A percentile compares a stretch with the other conserved stretches of the same genome.
Evolutionary conservation across 1,140 invertebrate species (phyloP).

Genomic region (Ditylenchus dipsaci): DNA sequence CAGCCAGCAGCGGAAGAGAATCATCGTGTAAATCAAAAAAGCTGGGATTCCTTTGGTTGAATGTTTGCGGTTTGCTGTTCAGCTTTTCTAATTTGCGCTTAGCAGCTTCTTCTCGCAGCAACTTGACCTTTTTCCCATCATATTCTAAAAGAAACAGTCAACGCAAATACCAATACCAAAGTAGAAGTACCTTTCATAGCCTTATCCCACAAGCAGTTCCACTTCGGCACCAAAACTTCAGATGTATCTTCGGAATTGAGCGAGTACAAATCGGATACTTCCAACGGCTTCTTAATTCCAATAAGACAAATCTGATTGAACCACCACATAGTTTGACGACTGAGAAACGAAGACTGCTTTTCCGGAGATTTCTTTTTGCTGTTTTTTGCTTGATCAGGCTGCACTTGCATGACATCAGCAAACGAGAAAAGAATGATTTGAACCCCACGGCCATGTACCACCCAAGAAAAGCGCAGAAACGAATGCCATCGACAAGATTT

Average conservation of each 20-base stretch:
- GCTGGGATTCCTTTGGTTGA: not conserved
- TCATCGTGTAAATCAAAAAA: not conserved
- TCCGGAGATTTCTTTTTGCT: conserved; percentile 1
- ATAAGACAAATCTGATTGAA: conserved; percentile 50
- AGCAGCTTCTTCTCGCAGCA: not conserved
- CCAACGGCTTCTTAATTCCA: conserved; percentile 47
- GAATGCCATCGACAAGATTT: conserved; percentile 12
- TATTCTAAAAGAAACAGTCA: not conserved
- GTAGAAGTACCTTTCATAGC: conserved; percentile 36
- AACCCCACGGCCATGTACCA: conserved; percentile 34
- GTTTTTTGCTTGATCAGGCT: too few species aligned
- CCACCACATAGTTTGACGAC: conserved; percentile 54
- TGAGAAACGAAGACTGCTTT: conserved; percentile 50
- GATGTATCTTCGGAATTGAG: conserved; percentile 45
- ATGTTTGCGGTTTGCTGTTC: not conserved
- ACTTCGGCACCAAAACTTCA: conserved; percentile 32
- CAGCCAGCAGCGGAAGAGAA: not conserved
- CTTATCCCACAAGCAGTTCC: conserved; percentile 47
- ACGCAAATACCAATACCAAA: not conserved
- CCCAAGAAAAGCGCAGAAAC: conserved; percentile 36
- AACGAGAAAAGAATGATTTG: conserved; percentile 42
- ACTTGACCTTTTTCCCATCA: not conserved
- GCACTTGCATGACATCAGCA: conserved; percentile 23
- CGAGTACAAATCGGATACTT: conserved; percentile 49
- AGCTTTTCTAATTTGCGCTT: not conserved